Conservation (phyloP, 2,888 invertebrate species). For the Cremastinae sp. region DNA sequence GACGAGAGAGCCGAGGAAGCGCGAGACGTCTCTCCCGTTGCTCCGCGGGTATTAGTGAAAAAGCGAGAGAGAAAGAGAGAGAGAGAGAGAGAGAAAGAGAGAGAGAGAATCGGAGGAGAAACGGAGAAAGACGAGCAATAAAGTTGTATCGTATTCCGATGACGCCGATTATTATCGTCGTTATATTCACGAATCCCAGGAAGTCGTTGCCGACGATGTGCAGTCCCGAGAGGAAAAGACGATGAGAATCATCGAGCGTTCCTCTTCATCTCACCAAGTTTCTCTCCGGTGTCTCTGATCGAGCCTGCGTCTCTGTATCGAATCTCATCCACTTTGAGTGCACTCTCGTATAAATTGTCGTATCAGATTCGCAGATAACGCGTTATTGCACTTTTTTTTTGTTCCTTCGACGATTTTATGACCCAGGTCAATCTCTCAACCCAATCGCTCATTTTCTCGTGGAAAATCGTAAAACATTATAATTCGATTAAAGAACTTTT, state of each 20-base stretch:
- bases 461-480: no score
- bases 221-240: no score
- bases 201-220: slow-evolving; percentile 60
- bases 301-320: no score
- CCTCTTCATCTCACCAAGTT: slow-evolving; percentile 15
- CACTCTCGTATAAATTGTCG: neutral
- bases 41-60: no score
- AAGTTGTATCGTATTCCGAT: slow-evolving; percentile 57
- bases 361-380: neutral
- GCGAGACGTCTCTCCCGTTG: slow-evolving; percentile 40
- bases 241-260: neutral
- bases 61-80: slow-evolving; percentile 10
- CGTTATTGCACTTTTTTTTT: neutral
- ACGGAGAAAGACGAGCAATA: slow-evolving; percentile 54
- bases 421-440: no score
- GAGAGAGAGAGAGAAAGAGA: slow-evolving; percentile 38
- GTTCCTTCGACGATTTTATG: neutral
- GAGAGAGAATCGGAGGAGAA: slow-evolving; percentile 7
- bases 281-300: neutral
- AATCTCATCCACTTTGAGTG: no score
- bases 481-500: no score
- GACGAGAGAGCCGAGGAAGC: slow-evolving; percentile 57
- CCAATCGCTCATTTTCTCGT: no score
- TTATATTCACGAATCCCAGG: slow-evolving; percentile 59
- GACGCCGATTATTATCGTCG: slow-evolving; percentile 60